A percentile compares a stretch with the other conserved stretches of the same genome.
Conservation (phyloP, 92 coral and sea anemone species). For the Bergia puertoricense region DNA sequence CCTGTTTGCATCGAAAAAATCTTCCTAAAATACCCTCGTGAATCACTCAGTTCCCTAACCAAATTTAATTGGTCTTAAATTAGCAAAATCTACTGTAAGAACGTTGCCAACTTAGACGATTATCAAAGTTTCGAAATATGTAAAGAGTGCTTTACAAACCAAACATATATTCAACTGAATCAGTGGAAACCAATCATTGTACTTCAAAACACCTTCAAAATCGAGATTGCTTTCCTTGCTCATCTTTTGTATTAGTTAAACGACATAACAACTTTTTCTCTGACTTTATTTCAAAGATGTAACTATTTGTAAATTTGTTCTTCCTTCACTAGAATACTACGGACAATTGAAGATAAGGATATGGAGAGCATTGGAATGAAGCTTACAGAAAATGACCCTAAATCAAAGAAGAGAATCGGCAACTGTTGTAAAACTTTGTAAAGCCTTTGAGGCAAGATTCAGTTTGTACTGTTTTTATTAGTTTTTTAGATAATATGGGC, state of each 20-base stretch:
- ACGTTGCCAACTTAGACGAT: neutral
- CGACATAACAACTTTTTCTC: neutral
- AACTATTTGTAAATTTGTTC: neutral
- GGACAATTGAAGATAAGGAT: slow-evolving; percentile 3
- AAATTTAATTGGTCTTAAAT: neutral
- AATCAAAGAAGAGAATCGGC: slow-evolving; percentile 22
- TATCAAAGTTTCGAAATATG: neutral
- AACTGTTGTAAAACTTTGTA: slow-evolving; percentile 2
- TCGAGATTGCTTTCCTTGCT: too few species aligned
- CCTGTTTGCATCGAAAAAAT: neutral
- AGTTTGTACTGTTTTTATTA: neutral
- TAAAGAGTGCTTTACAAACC: neutral
- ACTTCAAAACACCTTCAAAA: neutral
- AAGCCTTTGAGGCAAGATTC: neutral
- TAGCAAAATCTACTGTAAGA: too few species aligned
- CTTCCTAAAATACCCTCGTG: neutral
- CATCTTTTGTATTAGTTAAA: neutral
- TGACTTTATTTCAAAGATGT: neutral
- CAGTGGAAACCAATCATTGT: neutral
- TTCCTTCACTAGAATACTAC: slow-evolving; percentile 5
- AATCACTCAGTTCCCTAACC: neutral
- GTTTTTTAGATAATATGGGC: neutral
- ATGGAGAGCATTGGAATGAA: neutral
- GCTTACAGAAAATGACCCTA: neutral
- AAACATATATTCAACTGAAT: too few species aligned